Percentiles rank a stretch among this genome's conserved stretches.
Conservation (phyloP, 2,888 invertebrate genomes). For the Ashinkailepas kermadecensis region DNA sequence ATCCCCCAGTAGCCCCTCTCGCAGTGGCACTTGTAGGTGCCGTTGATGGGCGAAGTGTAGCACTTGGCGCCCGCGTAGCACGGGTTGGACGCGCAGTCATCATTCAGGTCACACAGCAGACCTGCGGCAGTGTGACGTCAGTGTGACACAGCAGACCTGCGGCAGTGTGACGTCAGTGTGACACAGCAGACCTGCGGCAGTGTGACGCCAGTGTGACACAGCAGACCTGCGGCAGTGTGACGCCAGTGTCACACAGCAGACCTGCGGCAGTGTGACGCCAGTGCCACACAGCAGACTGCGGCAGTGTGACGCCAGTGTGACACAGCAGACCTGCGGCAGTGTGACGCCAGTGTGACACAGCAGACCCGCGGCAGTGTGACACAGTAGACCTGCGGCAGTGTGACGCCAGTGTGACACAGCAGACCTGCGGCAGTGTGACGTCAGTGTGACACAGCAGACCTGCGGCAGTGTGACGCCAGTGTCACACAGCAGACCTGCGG, state of each 20-base stretch:
- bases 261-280: neutral
- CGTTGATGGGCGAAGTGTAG: conserved; percentile 90
- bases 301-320: neutral
- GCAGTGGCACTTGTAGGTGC: conserved; percentile 88
- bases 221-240: conserved; percentile 55
- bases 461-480: too few relatives aligned
- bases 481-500: too few relatives aligned
- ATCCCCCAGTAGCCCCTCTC: conserved; percentile 86
- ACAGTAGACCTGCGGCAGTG: neutral
- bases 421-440: too few relatives aligned
- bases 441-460: too few relatives aligned
- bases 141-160: neutral
- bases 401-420: too few relatives aligned
- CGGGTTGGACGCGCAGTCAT: conserved; percentile 91
- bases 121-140: conserved; percentile 49
- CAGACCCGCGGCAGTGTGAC: conserved; percentile 54
- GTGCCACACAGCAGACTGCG: too few relatives aligned
- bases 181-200: too few relatives aligned
- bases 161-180: neutral
- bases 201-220: conserved; percentile 59
- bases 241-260: neutral
- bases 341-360: conserved; percentile 60
- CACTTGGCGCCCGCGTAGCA: conserved; percentile 94
- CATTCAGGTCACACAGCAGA: conserved; percentile 87
- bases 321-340: too few relatives aligned